Conservation (phyloP, 30 jellyfish, hydroid and myxozoan genomes). For the Cassiopea andromeda region DNA sequence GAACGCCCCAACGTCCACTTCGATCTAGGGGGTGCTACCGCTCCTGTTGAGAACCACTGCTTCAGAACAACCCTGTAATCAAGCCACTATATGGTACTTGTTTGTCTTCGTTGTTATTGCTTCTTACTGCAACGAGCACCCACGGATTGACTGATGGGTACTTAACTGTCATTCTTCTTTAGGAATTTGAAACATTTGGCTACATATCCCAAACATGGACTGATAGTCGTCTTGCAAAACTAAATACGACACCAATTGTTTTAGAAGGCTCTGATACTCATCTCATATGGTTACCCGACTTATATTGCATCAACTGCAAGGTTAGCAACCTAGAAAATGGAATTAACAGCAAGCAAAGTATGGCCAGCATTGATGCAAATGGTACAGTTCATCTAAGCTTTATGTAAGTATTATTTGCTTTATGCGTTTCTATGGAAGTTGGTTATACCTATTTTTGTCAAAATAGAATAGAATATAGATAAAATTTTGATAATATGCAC, state of each 20-base stretch:
- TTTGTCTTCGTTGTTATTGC: too few relatives aligned
- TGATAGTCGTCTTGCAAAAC: constrained; percentile 43
- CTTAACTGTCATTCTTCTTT: neutral
- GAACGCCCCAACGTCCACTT: too few relatives aligned
- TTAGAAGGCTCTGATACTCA: constrained; percentile 35
- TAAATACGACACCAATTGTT: constrained; percentile 12
- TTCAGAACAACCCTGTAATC: too few relatives aligned
- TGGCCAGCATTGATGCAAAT: constrained; percentile 12
- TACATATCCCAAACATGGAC: constrained; percentile 63
- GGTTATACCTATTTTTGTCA: neutral
- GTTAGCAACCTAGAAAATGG: constrained; percentile 43
- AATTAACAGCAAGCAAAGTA: constrained; percentile 36
- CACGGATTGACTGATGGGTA: too few relatives aligned
- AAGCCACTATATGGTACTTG: too few relatives aligned
- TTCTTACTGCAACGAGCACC: too few relatives aligned
- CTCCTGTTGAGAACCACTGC: too few relatives aligned
- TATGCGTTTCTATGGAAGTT: neutral
- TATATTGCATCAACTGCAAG: constrained; percentile 61
- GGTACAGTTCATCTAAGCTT: constrained; percentile 44
- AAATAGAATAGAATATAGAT: too few relatives aligned
- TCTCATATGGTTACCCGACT: constrained; percentile 64
- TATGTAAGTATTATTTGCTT: neutral
- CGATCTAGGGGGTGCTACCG: too few relatives aligned
- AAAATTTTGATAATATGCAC: too few relatives aligned
- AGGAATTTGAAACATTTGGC: constrained; percentile 59